Evolutionary conservation across 2,113 vertebrate genomes (phyloP), one percentile per base, ranked within the genome.

Genomic region (Gymnorhina tibicen): DNA sequence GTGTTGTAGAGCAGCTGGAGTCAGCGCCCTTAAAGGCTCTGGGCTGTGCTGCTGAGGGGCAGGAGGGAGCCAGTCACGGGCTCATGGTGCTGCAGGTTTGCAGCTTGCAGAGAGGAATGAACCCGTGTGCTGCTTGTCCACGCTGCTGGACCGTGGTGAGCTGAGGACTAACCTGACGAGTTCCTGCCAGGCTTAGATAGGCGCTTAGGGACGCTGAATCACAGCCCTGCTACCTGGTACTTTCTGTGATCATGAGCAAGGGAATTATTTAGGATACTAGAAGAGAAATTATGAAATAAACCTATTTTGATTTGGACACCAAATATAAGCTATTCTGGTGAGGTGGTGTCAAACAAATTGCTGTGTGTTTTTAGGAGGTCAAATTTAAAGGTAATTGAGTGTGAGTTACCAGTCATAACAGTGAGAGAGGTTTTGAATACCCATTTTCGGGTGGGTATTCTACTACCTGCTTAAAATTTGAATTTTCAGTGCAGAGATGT

Each of bases 41-140:
- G 52, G 74, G 23, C 59, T 69, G 23, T 0, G 1, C 6, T 26
- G 49, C 3, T 14, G 30, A 44, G 59, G 47, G 59, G 30, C 66
- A 33, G 33, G n/a, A 58, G 64, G 47, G 39, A 20, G 3, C 24
- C 12, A 4, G 9, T 4, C 13, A 0, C 2, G 15, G 46, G 26
- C 14, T 24, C 22, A 0, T 8, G 50, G 19, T 47, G 52, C 60
- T 49, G 30, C 41, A 33, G 32, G 16, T 26, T 42, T 64, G 77
- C 70, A 42, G 42, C n/a, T n/a, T 46, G 30, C 47, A 64, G 39
- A 12, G 41, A 41, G 37, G 7, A 76, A 47, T 10, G 8, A 53
- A 5, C 5, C 28, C 3, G 1, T 2, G 26, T 8, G 15, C 15
- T 16, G 37, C 4, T 8, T 16, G 20, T 47, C 28, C 0, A 0